Conservation (phyloP, 2,797 vertebrate species). For the Kryptolebias ocellatus region DNA sequence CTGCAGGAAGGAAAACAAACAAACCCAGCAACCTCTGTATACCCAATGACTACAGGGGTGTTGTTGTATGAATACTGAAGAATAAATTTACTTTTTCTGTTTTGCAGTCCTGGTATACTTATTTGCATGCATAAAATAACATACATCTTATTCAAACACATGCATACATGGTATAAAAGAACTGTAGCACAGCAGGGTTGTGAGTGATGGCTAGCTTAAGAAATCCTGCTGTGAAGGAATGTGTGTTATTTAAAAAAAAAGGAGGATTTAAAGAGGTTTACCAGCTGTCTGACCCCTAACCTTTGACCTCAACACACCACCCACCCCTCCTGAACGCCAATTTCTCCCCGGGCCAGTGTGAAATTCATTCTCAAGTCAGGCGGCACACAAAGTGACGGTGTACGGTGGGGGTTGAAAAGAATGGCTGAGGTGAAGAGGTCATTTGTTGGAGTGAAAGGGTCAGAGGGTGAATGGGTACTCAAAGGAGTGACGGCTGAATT, state of each 20-base stretch:
- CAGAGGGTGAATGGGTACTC: constrained; percentile 13
- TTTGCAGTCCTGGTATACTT: constrained; percentile 27
- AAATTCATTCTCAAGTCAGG: constrained; percentile 62
- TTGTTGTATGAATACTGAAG: constrained; percentile 39
- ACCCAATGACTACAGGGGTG: constrained; percentile 19
- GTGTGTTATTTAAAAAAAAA: constrained; percentile 53
- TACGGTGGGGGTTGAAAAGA: constrained; percentile 1
- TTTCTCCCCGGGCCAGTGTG: constrained; percentile 22
- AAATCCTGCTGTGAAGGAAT: constrained; percentile 72
- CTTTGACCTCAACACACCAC: constrained; percentile 56
- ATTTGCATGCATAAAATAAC: constrained; percentile 26
- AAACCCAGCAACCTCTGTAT: constrained; percentile 31
- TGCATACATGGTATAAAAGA: constrained; percentile 4
- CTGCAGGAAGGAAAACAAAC: constrained; percentile 63
- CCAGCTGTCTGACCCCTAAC: constrained; percentile 80
- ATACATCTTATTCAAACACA: constrained; percentile 20
- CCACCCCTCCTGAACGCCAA: constrained; percentile 13
- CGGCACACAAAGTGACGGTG: constrained; percentile 6
- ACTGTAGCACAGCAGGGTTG: constrained; percentile 23
- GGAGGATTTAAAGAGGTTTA: constrained; percentile 71
- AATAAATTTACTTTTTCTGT: constrained; percentile 44
- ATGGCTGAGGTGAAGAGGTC: constrained; percentile 17
- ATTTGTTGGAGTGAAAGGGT: constrained; percentile 46
- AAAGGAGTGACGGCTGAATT: constrained; percentile 30
- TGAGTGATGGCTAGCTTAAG: constrained; percentile 29